Percentiles rank a stretch among this genome's conserved stretches.
Evolutionary conservation across 2,113 vertebrate species (phyloP).

Genomic region (Tupaia chinensis): DNA sequence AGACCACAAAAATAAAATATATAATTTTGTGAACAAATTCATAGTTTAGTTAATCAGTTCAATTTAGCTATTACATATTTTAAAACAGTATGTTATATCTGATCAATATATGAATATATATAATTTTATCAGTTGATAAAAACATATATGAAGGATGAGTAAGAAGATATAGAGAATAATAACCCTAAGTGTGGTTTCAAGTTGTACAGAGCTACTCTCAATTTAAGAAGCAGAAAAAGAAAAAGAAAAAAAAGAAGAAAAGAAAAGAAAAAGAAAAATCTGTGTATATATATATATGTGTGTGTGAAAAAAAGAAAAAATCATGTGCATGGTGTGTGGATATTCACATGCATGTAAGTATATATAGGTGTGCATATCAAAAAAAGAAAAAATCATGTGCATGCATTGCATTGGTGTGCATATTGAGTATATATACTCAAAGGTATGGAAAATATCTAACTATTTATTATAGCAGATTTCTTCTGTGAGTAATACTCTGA

Average conservation of each 20-base stretch:
- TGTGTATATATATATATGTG: neutral
- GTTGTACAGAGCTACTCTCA: neutral
- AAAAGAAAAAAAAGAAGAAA: neutral
- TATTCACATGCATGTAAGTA: too few species aligned
- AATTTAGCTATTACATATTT: neutral
- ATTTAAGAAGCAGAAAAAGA: neutral
- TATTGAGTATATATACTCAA: neutral
- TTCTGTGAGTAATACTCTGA: neutral
- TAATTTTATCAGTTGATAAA: too few species aligned
- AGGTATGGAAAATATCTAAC: neutral
- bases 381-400: too few species aligned
- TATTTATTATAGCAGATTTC: neutral
- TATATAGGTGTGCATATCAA: neutral
- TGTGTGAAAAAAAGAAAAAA: too few species aligned
- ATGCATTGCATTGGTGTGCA: fast-evolving
- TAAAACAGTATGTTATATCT: neutral
- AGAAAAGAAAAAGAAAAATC: neutral
- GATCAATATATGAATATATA: neutral
- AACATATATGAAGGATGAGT: neutral
- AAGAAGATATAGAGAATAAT: neutral
- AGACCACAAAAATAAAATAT: neutral
- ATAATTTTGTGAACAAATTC: too few species aligned
- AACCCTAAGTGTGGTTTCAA: neutral
- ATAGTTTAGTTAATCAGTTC: neutral
- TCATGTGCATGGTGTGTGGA: too few species aligned